Percentiles rank a stretch among this genome's conserved stretches.
These are phyloP conservation scores for Ophioderma brevispina DNA, from an alignment of 35 echinoderm and acorn worm species.

Conservation along the genomic window DNA sequence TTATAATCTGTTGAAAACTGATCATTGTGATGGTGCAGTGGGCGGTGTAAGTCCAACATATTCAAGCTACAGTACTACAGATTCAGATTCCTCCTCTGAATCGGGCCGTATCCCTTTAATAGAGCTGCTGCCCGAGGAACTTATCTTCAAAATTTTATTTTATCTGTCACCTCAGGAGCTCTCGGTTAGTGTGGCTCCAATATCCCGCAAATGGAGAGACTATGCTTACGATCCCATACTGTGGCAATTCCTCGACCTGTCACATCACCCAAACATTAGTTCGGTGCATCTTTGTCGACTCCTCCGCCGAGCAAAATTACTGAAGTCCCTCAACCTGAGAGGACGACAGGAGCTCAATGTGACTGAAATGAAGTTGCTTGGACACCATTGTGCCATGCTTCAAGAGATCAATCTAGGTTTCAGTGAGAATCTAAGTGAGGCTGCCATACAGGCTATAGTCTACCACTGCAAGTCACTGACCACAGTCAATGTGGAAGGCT, in stretches of 20 bases:
- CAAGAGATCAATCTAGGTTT: slow-evolving; percentile 48
- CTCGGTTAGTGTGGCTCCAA: slow-evolving; percentile 20
- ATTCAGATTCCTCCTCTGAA: background rate
- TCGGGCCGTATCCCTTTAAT: background rate
- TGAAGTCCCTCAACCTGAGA: slow-evolving; percentile 26
- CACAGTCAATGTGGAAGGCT: slow-evolving; percentile 62
- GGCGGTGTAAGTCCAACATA: too few relatives aligned
- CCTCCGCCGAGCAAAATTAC: slow-evolving; percentile 16
- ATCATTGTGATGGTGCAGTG: too few relatives aligned
- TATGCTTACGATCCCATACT: slow-evolving; percentile 47
- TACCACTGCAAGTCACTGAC: background rate
- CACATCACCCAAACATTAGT: slow-evolving; percentile 1
- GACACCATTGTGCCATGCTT: slow-evolving; percentile 16
- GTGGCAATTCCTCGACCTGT: slow-evolving; percentile 49
- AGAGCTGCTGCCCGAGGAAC: slow-evolving; percentile 29
- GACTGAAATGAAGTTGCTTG: slow-evolving; percentile 35
- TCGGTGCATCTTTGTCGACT: background rate
- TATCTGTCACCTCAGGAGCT: slow-evolving; percentile 45
- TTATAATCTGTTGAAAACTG: too few relatives aligned
- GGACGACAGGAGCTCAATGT: slow-evolving; percentile 33
- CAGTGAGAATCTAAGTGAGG: slow-evolving; percentile 27
- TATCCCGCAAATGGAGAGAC: slow-evolving; percentile 48
- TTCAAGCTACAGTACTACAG: background rate
- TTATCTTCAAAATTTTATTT: slow-evolving; percentile 46
- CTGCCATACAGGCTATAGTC: slow-evolving; percentile 4